phyloP scores from a whole-genome alignment of 2,797 vertebrate species.

The Tragelaphus oryx region DNA sequence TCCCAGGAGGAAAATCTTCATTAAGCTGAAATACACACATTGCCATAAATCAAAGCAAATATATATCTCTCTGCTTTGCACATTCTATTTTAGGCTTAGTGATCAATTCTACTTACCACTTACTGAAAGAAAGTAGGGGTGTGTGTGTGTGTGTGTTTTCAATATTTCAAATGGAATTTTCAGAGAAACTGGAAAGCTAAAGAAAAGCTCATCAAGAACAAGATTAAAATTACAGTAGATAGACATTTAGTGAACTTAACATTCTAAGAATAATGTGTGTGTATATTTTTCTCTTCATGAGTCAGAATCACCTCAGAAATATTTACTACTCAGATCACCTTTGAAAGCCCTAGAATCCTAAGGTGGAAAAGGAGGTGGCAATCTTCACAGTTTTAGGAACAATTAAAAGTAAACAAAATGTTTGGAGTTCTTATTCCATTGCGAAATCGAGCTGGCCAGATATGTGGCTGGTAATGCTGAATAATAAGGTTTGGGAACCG shows the following conservation, averaged over 20 bases:
- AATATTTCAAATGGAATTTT: conserved; percentile 29
- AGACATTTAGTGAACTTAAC: background rate
- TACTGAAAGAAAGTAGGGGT: conserved; percentile 11
- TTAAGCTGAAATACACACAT: conserved; percentile 32
- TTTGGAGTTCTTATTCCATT: background rate
- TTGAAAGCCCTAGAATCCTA: background rate
- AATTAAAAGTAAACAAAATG: background rate
- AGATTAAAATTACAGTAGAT: background rate
- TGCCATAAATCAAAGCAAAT: conserved; percentile 45
- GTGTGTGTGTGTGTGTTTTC: background rate
- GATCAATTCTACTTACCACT: conserved; percentile 7
- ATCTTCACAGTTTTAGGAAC: background rate
- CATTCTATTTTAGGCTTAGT: background rate
- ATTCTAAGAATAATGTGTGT: background rate
- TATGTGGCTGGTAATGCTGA: background rate
- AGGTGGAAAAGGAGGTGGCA: background rate
- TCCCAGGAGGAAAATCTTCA: conserved; percentile 43
- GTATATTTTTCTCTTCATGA: background rate
- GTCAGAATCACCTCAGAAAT: background rate
- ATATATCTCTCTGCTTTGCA: background rate
- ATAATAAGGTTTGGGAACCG: background rate
- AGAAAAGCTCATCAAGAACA: background rate
- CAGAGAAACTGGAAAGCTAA: background rate
- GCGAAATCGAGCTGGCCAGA: background rate
- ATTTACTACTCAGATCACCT: background rate